These are phyloP conservation scores for Dermolepida albohirtum DNA, from an alignment of 2,888 invertebrate genomes.

Conservation along the genomic window DNA sequence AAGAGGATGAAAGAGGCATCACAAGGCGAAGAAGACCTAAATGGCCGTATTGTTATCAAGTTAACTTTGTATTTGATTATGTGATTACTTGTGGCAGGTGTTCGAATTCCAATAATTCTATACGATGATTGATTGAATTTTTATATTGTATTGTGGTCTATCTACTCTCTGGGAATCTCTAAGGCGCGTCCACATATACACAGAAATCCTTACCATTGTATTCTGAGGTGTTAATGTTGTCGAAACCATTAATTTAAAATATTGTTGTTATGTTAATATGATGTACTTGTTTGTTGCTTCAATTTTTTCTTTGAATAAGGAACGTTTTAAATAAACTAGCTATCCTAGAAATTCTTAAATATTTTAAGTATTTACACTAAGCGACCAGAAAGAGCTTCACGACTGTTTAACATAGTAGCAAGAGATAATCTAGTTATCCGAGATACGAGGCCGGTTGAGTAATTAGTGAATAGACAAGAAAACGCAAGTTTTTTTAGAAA, in stretches of 20 bases:
- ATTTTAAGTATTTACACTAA: too few relatives aligned
- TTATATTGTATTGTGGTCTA: slow-evolving; percentile 52
- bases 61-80: slow-evolving; percentile 63
- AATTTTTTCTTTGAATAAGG: neutral
- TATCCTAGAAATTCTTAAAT: too few relatives aligned
- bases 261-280: slow-evolving; percentile 44
- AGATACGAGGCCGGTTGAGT: too few relatives aligned
- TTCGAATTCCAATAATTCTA: slow-evolving; percentile 59
- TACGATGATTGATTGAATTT: slow-evolving; percentile 58
- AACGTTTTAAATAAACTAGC: too few relatives aligned
- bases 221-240: slow-evolving; percentile 47
- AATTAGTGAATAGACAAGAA: too few relatives aligned
- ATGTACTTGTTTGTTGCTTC: slow-evolving; percentile 15
- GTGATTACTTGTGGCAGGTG: slow-evolving; percentile 62
- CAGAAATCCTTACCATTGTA: slow-evolving; percentile 40
- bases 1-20: too few relatives aligned
- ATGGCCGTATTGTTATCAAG: slow-evolving; percentile 63
- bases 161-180: too few relatives aligned
- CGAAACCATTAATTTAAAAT: slow-evolving; percentile 47
- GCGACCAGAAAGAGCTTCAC: too few relatives aligned
- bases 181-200: slow-evolving; percentile 3
- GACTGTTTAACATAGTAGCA: too few relatives aligned
- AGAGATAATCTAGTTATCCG: too few relatives aligned
- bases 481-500: too few relatives aligned
- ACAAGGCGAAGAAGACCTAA: slow-evolving; percentile 44